Evolutionary conservation across 1,140 invertebrate species (phyloP), one percentile per base, ranked within the genome.

Genomic region (Physella acuta): DNA sequence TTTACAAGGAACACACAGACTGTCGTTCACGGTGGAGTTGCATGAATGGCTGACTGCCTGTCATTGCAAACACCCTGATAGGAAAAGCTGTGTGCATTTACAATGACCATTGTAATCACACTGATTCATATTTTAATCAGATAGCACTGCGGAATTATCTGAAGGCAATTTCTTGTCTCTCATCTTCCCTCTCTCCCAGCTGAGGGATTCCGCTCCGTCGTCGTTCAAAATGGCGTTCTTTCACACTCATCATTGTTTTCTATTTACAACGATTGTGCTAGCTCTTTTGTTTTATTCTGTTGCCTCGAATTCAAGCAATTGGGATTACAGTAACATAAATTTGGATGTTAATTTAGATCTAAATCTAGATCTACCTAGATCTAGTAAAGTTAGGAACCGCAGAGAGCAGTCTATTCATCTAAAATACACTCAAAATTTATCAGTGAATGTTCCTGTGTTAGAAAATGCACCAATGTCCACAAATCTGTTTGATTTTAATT

Each of bases 401-500:
- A 20, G 8, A 44, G 8, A 44, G 8, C 8, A 20, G 39, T 11
- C 39, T 44, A 44, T 11, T 11, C 39, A 44, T 44, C 39, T 8
- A 44, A 8, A 20, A 44, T 20, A 44, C 8, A 44, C 39, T 11
- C 39, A 11, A 11, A 8, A 44, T 11, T 11, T 20, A 44, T 20
- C 39, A 44, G 20, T 20, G 39, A 8, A 44, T 20, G 39, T 44
- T 20, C 64, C 52, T 4, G 49, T 68, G n/a, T 56, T 56, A 53
- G 66, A 68, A 55, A 60, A 68, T 51, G 56, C 37, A 4, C 20
- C 20, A n/a, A n/a, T 24, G 1, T 31, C 53, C 5, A 44, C n/a
- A 44, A 30, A 59, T 24, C 44, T 68, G 66, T 68, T 36, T 68
- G 66, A 68, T 59, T 51, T 68, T n/a, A 68, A 68, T 60, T 59